These are phyloP conservation scores for Perca fluviatilis DNA, from an alignment of 2,113 vertebrate genomes.

Conservation along the genomic window DNA sequence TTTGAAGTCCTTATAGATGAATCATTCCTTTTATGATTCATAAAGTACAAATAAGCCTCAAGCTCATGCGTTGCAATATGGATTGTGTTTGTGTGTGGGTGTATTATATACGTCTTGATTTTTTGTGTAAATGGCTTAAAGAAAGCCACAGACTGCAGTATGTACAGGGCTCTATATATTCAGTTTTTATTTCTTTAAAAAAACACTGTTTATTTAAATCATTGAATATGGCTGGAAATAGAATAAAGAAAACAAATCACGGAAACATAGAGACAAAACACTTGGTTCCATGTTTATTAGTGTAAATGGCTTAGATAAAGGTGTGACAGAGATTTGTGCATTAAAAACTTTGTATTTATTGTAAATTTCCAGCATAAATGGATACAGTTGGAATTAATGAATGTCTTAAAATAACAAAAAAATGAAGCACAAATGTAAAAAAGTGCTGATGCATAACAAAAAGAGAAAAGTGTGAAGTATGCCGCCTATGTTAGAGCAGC, in stretches of 20 bases:
- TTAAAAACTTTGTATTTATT: neutral
- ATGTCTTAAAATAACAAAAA: neutral
- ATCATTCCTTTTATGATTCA: constrained; percentile 63
- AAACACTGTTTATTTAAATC: neutral
- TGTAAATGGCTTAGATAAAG: neutral
- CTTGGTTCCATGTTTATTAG: neutral
- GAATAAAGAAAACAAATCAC: neutral
- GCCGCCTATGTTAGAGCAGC: constrained; percentile 23
- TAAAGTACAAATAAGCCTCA: constrained; percentile 28
- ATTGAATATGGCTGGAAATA: neutral
- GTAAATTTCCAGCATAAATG: neutral
- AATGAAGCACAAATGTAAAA: too few species aligned
- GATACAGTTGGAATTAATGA: neutral
- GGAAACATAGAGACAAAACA: neutral
- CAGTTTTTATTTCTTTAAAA: neutral
- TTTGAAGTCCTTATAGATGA: constrained; percentile 45
- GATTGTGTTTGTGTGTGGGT: constrained; percentile 46
- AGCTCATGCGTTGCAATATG: constrained; percentile 18
- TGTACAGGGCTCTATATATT: neutral
- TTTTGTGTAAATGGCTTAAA: constrained; percentile 6
- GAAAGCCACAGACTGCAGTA: neutral
- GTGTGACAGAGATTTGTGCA: neutral
- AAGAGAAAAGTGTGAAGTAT: constrained; percentile 41
- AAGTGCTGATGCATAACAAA: neutral
- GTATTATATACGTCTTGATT: constrained; percentile 26